Base-by-base conservation (phyloP, 35 echinoderm and acorn worm species). In the Lytechinus variegatus region DNA sequence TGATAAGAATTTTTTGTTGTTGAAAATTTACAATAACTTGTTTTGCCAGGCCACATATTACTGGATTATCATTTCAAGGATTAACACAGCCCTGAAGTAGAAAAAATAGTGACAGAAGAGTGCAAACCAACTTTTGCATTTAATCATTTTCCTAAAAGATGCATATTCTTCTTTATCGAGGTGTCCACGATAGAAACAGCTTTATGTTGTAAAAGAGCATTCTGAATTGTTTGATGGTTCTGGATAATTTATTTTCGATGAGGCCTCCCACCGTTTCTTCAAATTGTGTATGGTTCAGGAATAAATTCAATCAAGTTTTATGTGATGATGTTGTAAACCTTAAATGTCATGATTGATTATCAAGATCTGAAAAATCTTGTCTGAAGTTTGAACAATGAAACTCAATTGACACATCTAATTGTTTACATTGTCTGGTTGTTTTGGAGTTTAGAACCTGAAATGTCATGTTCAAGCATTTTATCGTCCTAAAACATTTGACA, bases 391-490 rank as follows among this genome's bases (percentile, higher is more conserved):
- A 0, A 24, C 5, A 79, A 79, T 14, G 14, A n/a, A 79, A 79
- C 66, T 79, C 3, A 7, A 79, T n/a, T 79, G 66, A 24, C 19
- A n/a, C 1, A n/a, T 79, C 8, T 79, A 24, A 79, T 13, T 79
- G 66, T 79, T 79, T 79, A 79, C 21, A 79, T n/a, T 24, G 19
- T 19, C 66, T 16, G 19, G 61, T 6, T 79, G 66, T 24, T 79
- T 79, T 79, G 66, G 66, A 79, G 66, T 24, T 79, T 79, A 24
- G 66, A 19, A 79, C 66, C 19, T 16, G 66, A 79, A 79, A 79
- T 79, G 66, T 79, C 66, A 79, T 79, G 66, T 79, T 79, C 24
- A 24, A 79, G 7, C 66, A 79, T 92, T 92, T 92, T 51, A 53
- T 54, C 27, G 27, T 54, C 27, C 19, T 16, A 27, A 56, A 14